Evolutionary conservation across 2,113 vertebrate genomes (phyloP).

Genomic region (Tenrec ecaudatus): DNA sequence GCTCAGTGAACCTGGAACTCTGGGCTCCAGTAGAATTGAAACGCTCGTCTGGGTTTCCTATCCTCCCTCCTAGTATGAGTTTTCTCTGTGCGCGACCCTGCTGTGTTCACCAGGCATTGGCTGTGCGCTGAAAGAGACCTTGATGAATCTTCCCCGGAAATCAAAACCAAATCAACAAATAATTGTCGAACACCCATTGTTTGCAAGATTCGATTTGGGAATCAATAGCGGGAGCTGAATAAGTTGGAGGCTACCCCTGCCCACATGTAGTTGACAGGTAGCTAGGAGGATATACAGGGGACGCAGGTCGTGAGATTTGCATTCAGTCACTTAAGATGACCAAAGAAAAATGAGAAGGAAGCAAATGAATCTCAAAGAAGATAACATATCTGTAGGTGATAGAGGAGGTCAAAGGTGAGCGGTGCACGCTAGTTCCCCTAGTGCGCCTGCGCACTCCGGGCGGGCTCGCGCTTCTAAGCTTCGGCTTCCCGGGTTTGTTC

Average conservation of each 20-base stretch:
- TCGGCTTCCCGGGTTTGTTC: rapidly evolving
- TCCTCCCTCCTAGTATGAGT: neutral
- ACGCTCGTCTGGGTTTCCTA: neutral
- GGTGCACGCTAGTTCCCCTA: rapidly evolving
- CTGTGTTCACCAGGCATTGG: neutral
- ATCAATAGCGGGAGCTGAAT: neutral
- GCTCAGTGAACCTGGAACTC: neutral
- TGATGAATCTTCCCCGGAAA: neutral
- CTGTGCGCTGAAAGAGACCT: neutral
- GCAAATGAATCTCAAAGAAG: neutral
- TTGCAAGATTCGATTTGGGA: neutral
- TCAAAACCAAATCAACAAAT: neutral
- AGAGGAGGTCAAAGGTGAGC: too few species aligned
- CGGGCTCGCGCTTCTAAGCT: neutral
- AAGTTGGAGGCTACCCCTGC: neutral
- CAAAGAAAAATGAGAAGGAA: constrained; percentile 28
- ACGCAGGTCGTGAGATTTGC: neutral
- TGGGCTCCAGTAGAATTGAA: neutral
- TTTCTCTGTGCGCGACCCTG: neutral
- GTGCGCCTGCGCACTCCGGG: rapidly evolving
- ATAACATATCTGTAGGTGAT: neutral
- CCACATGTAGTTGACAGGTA: neutral
- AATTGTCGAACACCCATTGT: neutral
- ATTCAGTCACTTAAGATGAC: neutral
- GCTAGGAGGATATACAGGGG: neutral